Evolutionary conservation across 2,113 vertebrate genomes (phyloP).

Genomic region (Archocentrus centrarchus): DNA sequence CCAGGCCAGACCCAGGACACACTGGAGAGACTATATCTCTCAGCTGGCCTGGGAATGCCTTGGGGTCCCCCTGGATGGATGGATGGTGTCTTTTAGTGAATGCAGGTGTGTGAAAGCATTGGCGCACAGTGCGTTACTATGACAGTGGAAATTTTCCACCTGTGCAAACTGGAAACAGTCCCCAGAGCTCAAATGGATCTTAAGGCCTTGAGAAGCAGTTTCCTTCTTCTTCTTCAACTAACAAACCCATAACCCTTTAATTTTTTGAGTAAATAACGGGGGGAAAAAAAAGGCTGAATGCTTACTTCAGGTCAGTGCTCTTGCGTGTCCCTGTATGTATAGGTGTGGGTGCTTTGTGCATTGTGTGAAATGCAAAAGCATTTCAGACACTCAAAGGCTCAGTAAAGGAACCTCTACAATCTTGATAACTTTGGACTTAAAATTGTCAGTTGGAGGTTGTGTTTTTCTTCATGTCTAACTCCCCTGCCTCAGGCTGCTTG

Average conservation of each 20-base stretch:
- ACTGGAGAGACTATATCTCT: too few relatives aligned
- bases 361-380: constrained; percentile 15
- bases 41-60: too few relatives aligned
- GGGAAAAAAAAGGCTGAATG: not conserved
- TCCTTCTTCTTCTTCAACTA: not conserved
- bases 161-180: constrained; percentile 33
- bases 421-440: not conserved
- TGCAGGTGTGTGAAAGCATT: constrained; percentile 15
- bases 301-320: not conserved
- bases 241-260: not conserved
- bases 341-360: not conserved
- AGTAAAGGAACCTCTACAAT: not conserved
- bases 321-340: not conserved
- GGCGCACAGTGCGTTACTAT: constrained; percentile 45
- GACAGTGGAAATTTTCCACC: constrained; percentile 61
- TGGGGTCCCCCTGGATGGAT: too few relatives aligned
- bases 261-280: constrained; percentile 18
- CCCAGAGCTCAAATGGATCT: constrained; percentile 28
- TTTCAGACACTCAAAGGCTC: constrained; percentile 10
- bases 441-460: not conserved
- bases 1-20: too few relatives aligned
- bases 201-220: not conserved
- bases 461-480: constrained; percentile 10
- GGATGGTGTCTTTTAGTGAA: not conserved
- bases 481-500: not conserved